phyloP scores from a whole-genome alignment of 2,113 vertebrate genomes.

The Martes martes region DNA sequence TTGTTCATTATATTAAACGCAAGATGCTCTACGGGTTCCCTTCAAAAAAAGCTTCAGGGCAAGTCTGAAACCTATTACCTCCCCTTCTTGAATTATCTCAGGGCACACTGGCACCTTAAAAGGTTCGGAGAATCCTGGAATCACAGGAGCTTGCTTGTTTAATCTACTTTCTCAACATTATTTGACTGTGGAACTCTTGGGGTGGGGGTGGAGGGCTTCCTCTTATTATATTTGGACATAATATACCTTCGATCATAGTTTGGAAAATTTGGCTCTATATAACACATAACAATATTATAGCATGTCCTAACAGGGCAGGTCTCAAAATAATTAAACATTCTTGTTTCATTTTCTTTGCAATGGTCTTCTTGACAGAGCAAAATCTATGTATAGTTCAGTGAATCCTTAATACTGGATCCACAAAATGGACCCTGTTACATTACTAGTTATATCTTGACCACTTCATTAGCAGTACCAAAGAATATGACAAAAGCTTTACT shows the following conservation, averaged over 20 bases:
- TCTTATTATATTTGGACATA: background rate
- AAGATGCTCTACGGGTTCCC: background rate
- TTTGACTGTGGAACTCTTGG: background rate
- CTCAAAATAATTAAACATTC: background rate
- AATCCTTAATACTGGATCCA: background rate
- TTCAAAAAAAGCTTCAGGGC: background rate
- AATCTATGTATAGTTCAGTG: background rate
- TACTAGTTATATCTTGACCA: background rate
- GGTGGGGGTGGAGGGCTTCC: background rate
- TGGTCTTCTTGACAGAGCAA: background rate
- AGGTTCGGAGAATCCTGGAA: background rate
- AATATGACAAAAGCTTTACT: background rate
- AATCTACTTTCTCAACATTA: background rate
- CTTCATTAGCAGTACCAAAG: background rate
- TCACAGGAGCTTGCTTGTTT: background rate
- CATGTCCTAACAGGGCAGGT: background rate
- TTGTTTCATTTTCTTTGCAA: background rate
- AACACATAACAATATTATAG: background rate
- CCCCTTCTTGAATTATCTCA: background rate
- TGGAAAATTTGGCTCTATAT: background rate
- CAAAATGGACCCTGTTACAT: background rate
- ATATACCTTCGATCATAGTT: background rate
- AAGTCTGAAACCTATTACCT: background rate
- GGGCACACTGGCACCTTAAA: background rate
- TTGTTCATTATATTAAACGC: background rate